phyloP scores from a whole-genome alignment of 2,797 vertebrate genomes.

The Cryptoprocta ferox region DNA sequence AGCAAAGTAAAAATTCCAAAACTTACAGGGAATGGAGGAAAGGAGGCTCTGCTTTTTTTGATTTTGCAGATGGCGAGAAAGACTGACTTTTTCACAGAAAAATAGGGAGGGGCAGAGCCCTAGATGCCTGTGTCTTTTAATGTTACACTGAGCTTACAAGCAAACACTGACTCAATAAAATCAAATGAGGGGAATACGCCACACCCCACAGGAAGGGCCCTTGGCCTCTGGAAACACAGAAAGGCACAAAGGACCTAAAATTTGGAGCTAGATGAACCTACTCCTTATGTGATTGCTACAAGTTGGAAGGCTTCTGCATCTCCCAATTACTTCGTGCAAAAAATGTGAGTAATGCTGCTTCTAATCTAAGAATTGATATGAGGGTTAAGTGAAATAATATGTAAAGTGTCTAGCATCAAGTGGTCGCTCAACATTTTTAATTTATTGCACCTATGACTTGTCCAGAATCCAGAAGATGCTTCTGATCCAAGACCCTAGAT shows the following conservation, averaged over 20 bases:
- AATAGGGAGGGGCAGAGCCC: neutral
- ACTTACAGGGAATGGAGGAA: neutral
- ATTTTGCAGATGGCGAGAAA: neutral
- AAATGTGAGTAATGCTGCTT: neutral
- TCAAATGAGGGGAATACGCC: neutral
- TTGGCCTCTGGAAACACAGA: neutral
- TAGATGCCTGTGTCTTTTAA: neutral
- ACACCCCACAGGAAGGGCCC: neutral
- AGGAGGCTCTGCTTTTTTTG: neutral
- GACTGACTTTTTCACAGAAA: neutral
- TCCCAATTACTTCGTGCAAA: neutral
- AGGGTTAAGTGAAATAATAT: neutral
- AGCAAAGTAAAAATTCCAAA: neutral
- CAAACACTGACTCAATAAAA: neutral
- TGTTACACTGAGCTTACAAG: fast-evolving
- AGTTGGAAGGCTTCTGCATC: neutral
- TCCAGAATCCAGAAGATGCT: neutral
- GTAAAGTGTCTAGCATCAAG: neutral
- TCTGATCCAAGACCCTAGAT: neutral
- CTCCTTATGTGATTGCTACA: neutral
- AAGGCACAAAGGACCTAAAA: neutral
- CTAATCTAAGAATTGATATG: neutral
- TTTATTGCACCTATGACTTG: neutral
- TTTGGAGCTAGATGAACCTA: neutral
- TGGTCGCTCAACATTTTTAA: neutral